Evolutionary conservation across 2,888 invertebrate genomes (phyloP).

Genomic region (Argynnis bischoffii): DNA sequence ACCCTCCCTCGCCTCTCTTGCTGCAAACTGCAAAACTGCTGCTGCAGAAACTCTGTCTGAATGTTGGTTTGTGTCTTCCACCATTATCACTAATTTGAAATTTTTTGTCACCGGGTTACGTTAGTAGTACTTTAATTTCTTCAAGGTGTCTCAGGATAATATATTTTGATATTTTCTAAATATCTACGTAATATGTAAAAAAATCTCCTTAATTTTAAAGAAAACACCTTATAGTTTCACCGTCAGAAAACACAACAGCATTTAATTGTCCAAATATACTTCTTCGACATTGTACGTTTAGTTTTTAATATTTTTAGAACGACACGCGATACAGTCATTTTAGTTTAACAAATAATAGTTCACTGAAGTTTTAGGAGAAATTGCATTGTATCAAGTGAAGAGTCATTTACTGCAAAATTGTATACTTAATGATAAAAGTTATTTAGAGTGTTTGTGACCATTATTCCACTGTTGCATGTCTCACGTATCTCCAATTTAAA

Average conservation of each 20-base stretch:
- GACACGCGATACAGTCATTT: conserved; percentile 50
- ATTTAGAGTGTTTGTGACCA: too few species aligned
- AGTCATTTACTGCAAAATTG: too few species aligned
- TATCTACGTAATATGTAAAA: too few species aligned
- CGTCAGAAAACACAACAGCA: conserved; percentile 58
- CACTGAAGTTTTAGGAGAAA: conserved; percentile 24
- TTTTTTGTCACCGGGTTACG: conserved; percentile 24
- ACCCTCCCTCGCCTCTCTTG: conserved; percentile 72
- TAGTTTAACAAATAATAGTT: conserved; percentile 30
- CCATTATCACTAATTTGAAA: conserved; percentile 51
- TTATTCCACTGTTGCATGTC: too few species aligned
- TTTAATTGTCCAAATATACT: conserved; percentile 58
- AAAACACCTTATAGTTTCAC: conserved; percentile 28
- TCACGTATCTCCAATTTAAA: too few species aligned
- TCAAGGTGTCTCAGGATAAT: too few species aligned
- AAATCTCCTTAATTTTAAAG: background rate
- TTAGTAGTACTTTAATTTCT: too few species aligned
- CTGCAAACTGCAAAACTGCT: conserved; percentile 72
- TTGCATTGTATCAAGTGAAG: conserved; percentile 33
- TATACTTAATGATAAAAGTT: too few species aligned
- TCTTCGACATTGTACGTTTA: conserved; percentile 43
- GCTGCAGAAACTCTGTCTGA: conserved; percentile 68
- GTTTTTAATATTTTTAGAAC: conserved; percentile 38
- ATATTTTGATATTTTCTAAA: too few species aligned
- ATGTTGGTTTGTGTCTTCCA: conserved; percentile 61